Evolutionary conservation across 2,797 vertebrate species (phyloP), one percentile per base, ranked within the genome.

Genomic region (Loris lydekkerianus): DNA sequence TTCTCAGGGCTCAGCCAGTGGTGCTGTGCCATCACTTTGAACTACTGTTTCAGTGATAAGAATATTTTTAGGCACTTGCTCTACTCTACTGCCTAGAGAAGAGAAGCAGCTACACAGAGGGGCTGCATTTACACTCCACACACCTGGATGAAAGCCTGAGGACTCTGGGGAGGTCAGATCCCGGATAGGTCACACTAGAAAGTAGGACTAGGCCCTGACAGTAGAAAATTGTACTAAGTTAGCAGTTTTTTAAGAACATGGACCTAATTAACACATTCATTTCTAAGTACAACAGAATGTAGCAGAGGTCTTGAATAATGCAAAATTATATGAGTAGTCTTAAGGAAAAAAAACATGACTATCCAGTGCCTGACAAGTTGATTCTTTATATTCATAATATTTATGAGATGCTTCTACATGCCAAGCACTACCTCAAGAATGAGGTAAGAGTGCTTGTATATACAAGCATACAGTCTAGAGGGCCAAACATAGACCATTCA

Each of bases 251-350:
- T 10, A 76, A 80, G 29, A 91, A 65, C 3, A n/a, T 0, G 56
- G 46, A 72, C 58, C 69, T 65, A 11, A 18, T 94, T 73, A 40
- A 80, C 1, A n/a, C 7, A 72, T 10, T 63, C 34, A 65, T 46
- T 37, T 65, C 75, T 80, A 73, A 67, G 31, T 58, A 84, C 21
- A 87, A 53, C 11, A 80, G 56, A 94, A 83, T 29, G 7, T 8
- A 90, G 25, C 65, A 78, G 80, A 95, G 70, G 40, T 5, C 46
- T 93, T 83, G 23, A 60, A 63, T 82, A 67, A 75, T 69, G 14
- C 23, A 56, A 85, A 94, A 89, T 94, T 82, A 61, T 40, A 46
- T 82, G 69, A 81, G n/a, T 78, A 15, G 31, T 53, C 58, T 95
- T 91, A 34, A 18, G 63, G 70, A 34, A 73, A 93, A 86, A 40